Base-by-base conservation (phyloP, 2,888 invertebrate species). In the Meiosimyza platycephala region DNA sequence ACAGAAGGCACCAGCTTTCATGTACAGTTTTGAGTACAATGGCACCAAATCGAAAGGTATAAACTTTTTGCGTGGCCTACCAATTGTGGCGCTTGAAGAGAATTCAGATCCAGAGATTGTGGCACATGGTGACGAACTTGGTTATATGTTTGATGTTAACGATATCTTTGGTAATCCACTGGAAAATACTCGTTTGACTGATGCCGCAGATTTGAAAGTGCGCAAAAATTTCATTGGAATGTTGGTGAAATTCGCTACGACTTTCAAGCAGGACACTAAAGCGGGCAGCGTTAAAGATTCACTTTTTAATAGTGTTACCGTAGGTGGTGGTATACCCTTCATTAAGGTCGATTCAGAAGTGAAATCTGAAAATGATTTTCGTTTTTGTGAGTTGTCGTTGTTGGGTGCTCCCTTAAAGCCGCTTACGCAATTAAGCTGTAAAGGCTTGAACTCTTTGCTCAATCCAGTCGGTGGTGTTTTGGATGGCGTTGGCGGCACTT, bases 1-100 rank as follows among this genome's bases (percentile, higher is more conserved):
- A 74, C 85, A 88, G 63, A 87, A 88, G 1, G 90, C 91, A 0
- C 90, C 91, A 0, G 90, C 93, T 0, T 94, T 89, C 82, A 88
- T 94, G 69, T 94, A 94, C 84, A 92, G 92, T 81, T 94, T 94
- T 82, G 94, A 94, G 78, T 91, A 94, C 78, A 86, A 88, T 11
- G 92, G 93, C 1, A 90, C 90, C 77, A 88, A 89, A 12, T 84
- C 83, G 28, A 90, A 89, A 73, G 93, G 92, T 3, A 88, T 89
- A 12, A 88, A 90, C 75, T 93, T 94, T 80, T 84, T 94, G n/a
- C 89, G 88, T 9, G 93, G 92, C 3, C 84, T 92, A 12, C 91
- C 92, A 1, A 86, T 94, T 50, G 90, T 92, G 62, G 74, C 81
- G 15, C 77, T 78, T 40, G 68, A 75, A 18, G 89, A 90, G 80